These are phyloP conservation scores for Drosophila teissieri DNA, from an alignment of 1,140 invertebrate species.

Conservation along the genomic window DNA sequence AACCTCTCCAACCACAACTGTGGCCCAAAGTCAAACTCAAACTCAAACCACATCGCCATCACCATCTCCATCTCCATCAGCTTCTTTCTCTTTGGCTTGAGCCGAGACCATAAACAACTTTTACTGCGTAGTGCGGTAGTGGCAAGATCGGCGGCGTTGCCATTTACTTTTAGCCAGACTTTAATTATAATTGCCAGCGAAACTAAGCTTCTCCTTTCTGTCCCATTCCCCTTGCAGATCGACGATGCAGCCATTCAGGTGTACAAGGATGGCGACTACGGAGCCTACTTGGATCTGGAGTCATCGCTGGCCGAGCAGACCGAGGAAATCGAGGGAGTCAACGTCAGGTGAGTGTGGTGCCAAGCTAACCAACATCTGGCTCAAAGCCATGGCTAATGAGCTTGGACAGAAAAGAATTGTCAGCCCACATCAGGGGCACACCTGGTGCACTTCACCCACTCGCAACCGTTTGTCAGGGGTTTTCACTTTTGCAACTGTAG, in stretches of 20 bases:
- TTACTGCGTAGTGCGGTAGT: slow-evolving; percentile 81
- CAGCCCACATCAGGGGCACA: slow-evolving; percentile 30
- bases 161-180: slow-evolving; percentile 69
- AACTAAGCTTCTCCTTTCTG: slow-evolving; percentile 31
- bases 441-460: slow-evolving; percentile 38
- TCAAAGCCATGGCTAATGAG: slow-evolving; percentile 42
- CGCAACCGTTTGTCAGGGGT: slow-evolving; percentile 17
- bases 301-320: slow-evolving; percentile 97
- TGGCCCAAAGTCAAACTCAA: slow-evolving; percentile 14
- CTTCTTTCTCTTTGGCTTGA: slow-evolving; percentile 56
- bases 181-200: slow-evolving; percentile 74
- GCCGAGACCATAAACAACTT: slow-evolving; percentile 74
- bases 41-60: slow-evolving; percentile 7
- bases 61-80: slow-evolving; percentile 36
- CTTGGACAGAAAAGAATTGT: slow-evolving; percentile 46
- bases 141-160: slow-evolving; percentile 25
- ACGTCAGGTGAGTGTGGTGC: slow-evolving; percentile 92
- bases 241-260: slow-evolving; percentile 98
- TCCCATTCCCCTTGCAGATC: slow-evolving; percentile 89
- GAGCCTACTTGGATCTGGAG: slow-evolving; percentile 97
- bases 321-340: slow-evolving; percentile 97
- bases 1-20: slow-evolving; percentile 29
- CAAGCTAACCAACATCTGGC: slow-evolving; percentile 59
- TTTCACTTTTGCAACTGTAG: slow-evolving; percentile 48
- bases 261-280: slow-evolving; percentile 98